phyloP scores from a whole-genome alignment of 2,113 vertebrate genomes.

The Nanorana parkeri region DNA sequence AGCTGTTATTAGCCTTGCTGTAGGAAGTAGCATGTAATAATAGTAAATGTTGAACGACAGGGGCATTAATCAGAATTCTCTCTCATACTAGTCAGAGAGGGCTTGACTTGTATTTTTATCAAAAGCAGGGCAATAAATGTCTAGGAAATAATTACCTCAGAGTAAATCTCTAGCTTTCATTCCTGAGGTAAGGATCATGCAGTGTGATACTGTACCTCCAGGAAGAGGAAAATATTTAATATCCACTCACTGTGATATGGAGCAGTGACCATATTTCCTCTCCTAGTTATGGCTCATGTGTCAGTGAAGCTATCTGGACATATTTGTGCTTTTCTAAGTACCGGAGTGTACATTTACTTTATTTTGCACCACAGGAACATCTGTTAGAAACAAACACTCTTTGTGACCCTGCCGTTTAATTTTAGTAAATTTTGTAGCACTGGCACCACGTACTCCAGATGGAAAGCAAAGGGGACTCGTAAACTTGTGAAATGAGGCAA shows the following conservation, averaged over 20 bases:
- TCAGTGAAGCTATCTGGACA: conserved; percentile 19
- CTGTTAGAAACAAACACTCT: conserved; percentile 43
- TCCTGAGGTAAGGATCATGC: conserved; percentile 41
- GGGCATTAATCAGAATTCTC: conserved; percentile 67
- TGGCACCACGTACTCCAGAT: conserved; percentile 19
- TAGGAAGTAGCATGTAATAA: conserved; percentile 60
- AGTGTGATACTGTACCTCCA: conserved; percentile 2
- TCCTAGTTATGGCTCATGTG: conserved; percentile 40
- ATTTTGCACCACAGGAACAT: conserved; percentile 26
- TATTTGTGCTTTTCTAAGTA: conserved; percentile 4
- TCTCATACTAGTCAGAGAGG: conserved; percentile 21
- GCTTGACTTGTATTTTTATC: conserved; percentile 34
- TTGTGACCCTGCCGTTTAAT: conserved; percentile 39
- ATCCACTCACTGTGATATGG: background rate
- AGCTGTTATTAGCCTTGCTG: conserved; percentile 68
- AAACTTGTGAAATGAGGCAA: conserved; percentile 40
- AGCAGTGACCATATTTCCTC: conserved; percentile 35
- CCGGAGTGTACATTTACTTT: background rate
- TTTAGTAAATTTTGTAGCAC: conserved; percentile 32
- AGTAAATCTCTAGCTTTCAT: conserved; percentile 50
- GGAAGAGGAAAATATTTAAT: conserved; percentile 30
- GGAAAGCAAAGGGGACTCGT: conserved; percentile 32
- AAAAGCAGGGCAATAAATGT: conserved; percentile 63
- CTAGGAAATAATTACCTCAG: conserved; percentile 57
- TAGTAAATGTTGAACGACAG: conserved; percentile 65